phyloP scores from a whole-genome alignment of 2,113 vertebrate species.

The Perca schrenkii region DNA sequence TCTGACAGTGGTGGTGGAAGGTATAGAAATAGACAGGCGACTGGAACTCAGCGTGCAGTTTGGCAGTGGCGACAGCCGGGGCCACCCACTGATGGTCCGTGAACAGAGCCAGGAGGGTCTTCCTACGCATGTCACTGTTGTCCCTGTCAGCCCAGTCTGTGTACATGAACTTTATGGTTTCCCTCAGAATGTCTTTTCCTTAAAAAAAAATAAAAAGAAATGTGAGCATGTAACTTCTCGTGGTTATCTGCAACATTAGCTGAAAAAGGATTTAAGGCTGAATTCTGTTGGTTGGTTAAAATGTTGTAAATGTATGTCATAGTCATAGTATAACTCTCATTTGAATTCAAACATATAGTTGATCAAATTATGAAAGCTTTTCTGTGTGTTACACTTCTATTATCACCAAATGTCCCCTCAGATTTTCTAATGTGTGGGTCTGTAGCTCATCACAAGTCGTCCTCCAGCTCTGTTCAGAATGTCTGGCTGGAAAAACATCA shows the following conservation, averaged over 20 bases:
- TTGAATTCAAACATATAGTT: not conserved
- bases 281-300: not conserved
- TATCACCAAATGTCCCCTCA: not conserved
- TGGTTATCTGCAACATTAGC: not conserved
- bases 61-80: conserved; percentile 94
- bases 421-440: not conserved
- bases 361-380: not conserved
- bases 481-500: not conserved
- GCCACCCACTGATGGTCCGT: conserved; percentile 98
- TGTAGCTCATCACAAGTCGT: not conserved
- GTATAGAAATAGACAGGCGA: conserved; percentile 97
- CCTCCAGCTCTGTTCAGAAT: not conserved
- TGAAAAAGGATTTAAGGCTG: not conserved
- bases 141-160: conserved; percentile 97
- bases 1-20: conserved; percentile 99
- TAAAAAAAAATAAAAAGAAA: conserved; percentile 42
- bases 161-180: conserved; percentile 99
- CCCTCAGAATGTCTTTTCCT: conserved; percentile 93
- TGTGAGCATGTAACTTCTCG: conserved; percentile 12
- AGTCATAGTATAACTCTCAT: not conserved
- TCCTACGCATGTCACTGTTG: conserved; percentile 95
- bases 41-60: conserved; percentile 96
- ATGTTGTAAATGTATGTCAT: not conserved
- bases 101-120: conserved; percentile 94
- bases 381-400: not conserved